phyloP scores from a whole-genome alignment of 2,113 vertebrate genomes.

The Archocentrus centrarchus region DNA sequence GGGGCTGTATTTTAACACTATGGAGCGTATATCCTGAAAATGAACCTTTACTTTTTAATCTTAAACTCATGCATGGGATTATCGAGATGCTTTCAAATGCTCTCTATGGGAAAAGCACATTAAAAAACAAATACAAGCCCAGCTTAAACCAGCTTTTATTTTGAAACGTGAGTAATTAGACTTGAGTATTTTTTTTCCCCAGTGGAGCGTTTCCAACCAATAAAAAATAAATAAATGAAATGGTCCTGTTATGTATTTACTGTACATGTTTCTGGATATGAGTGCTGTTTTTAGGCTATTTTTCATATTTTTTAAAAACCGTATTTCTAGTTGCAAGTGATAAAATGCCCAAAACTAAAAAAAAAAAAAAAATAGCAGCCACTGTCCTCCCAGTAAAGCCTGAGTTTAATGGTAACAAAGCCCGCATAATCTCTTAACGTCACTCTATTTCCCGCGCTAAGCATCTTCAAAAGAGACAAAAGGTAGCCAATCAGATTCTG shows the following conservation, averaged over 20 bases:
- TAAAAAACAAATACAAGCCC: background rate
- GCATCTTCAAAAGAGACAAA: slow-evolving; percentile 42
- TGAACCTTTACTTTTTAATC: background rate
- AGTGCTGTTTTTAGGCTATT: too few relatives aligned
- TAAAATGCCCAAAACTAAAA: background rate
- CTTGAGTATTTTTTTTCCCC: background rate
- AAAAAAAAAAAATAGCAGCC: background rate
- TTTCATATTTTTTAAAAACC: too few relatives aligned
- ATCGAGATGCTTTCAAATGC: background rate
- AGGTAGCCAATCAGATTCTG: slow-evolving; percentile 78
- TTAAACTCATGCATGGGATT: background rate
- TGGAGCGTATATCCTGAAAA: background rate
- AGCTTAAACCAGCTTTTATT: background rate
- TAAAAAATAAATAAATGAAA: background rate
- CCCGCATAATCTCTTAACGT: background rate
- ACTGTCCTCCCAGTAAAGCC: background rate
- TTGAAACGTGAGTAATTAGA: too few relatives aligned
- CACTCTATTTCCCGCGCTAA: slow-evolving; percentile 40
- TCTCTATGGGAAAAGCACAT: background rate
- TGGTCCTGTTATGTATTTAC: background rate
- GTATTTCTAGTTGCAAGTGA: too few relatives aligned
- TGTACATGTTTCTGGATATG: background rate
- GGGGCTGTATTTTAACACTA: too few relatives aligned
- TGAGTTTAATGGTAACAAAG: background rate
- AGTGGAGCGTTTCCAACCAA: background rate